These are phyloP conservation scores for Buphagus erythrorhynchus DNA, from an alignment of 2,797 vertebrate genomes.

Conservation along the genomic window DNA sequence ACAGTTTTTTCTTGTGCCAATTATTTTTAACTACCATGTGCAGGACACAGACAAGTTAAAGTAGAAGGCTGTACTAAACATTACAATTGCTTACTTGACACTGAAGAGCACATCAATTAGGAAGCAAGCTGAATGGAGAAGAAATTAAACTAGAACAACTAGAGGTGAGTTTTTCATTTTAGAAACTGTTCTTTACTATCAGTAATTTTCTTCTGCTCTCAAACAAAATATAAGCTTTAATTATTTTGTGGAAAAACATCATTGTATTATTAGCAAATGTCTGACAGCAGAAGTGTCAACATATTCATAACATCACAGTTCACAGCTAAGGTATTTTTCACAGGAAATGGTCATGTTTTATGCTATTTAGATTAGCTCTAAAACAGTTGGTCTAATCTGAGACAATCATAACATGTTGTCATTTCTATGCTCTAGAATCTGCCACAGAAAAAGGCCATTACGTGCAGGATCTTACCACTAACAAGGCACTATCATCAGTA, in stretches of 20 bases:
- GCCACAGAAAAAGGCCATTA: slow-evolving; percentile 49
- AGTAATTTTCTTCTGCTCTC: not conserved
- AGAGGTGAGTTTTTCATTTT: not conserved
- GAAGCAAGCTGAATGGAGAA: not conserved
- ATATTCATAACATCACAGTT: not conserved
- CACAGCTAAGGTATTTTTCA: not conserved
- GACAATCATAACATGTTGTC: not conserved
- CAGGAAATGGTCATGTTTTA: slow-evolving; percentile 73
- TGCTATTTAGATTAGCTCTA: slow-evolving; percentile 62
- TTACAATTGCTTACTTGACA: not conserved
- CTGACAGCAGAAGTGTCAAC: not conserved
- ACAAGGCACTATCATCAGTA: slow-evolving; percentile 98
- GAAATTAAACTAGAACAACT: not conserved
- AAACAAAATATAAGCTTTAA: not conserved
- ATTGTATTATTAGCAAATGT: not conserved
- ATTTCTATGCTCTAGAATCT: slow-evolving; percentile 50
- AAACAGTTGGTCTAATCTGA: slow-evolving; percentile 25
- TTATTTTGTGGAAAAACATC: not conserved
- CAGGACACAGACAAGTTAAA: not conserved
- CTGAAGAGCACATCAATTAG: not conserved
- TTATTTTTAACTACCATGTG: not conserved
- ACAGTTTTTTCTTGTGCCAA: not conserved
- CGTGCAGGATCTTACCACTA: slow-evolving; percentile 91
- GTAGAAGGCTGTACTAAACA: not conserved
- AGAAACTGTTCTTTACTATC: not conserved